phyloP scores from a whole-genome alignment of 1,140 invertebrate genomes.

The Heliconius eleuchia region DNA sequence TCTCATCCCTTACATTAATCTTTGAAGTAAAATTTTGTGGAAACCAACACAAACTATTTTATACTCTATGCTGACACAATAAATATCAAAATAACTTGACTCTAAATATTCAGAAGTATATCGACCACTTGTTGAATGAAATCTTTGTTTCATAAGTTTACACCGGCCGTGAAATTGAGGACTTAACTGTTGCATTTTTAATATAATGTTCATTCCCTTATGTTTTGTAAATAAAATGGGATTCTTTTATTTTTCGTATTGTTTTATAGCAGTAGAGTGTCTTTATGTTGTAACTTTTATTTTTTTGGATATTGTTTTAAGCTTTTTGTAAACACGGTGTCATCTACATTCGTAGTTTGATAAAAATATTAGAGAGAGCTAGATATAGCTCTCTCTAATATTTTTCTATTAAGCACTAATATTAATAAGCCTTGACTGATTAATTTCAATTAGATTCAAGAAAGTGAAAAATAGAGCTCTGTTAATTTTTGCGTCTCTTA shows the following conservation, averaged over 20 bases:
- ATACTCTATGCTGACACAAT: constrained; percentile 15
- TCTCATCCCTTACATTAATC: background rate
- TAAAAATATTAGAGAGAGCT: too few species aligned
- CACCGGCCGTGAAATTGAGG: constrained; percentile 34
- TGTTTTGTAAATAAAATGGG: background rate
- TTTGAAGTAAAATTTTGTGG: constrained; percentile 3
- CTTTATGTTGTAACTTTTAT: too few species aligned
- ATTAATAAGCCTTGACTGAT: too few species aligned
- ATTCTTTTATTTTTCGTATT: constrained; percentile 9
- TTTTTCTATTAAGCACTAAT: too few species aligned
- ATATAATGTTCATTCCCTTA: constrained; percentile 4
- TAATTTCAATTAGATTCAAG: too few species aligned
- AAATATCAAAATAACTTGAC: constrained; percentile 30
- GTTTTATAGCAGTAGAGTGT: background rate
- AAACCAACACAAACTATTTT: constrained; percentile 5
- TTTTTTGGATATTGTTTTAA: too few species aligned
- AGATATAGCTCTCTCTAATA: too few species aligned
- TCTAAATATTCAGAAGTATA: constrained; percentile 32
- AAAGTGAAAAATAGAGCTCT: too few species aligned
- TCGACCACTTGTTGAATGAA: constrained; percentile 68
- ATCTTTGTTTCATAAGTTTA: constrained; percentile 67
- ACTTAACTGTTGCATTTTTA: constrained; percentile 40
- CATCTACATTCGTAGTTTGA: too few species aligned
- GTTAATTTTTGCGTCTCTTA: too few species aligned
- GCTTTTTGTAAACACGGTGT: too few species aligned